Evolutionary conservation across 2,113 vertebrate species (phyloP).

Genomic region (Aepyceros melampus): DNA sequence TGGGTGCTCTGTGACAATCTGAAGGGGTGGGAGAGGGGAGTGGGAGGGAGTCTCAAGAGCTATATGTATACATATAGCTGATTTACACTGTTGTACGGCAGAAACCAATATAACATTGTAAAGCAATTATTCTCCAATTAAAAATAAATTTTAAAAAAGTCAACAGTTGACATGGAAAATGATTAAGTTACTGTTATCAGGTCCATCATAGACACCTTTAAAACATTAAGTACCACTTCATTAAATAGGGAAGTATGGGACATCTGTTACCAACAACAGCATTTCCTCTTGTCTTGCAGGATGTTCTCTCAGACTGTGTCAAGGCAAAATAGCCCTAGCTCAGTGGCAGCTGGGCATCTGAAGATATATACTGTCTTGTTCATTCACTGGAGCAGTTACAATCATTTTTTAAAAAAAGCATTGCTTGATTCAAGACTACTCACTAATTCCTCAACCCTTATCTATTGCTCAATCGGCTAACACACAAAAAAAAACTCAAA

Average conservation of each 20-base stretch:
- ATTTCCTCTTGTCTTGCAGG: background rate
- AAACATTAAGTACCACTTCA: background rate
- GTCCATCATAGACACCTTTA: background rate
- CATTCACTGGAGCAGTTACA: background rate
- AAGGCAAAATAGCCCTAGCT: background rate
- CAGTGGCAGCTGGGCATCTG: background rate
- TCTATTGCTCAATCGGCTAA: background rate
- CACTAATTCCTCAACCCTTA: background rate
- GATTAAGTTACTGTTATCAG: background rate
- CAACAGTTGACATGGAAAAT: background rate
- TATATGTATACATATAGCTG: background rate
- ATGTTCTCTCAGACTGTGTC: background rate
- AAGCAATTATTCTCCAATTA: background rate
- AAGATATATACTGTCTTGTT: background rate
- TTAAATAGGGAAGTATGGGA: background rate
- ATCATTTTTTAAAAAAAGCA: background rate
- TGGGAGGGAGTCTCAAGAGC: background rate
- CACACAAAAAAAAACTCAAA: background rate
- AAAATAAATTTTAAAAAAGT: background rate
- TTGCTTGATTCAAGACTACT: background rate
- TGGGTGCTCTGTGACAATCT: background rate
- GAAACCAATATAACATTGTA: background rate
- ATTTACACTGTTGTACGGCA: accelerated
- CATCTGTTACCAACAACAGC: background rate
- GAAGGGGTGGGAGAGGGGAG: background rate